Evolutionary conservation across 2,113 vertebrate genomes (phyloP).

Genomic region (Thalassarche chlororhynchos): DNA sequence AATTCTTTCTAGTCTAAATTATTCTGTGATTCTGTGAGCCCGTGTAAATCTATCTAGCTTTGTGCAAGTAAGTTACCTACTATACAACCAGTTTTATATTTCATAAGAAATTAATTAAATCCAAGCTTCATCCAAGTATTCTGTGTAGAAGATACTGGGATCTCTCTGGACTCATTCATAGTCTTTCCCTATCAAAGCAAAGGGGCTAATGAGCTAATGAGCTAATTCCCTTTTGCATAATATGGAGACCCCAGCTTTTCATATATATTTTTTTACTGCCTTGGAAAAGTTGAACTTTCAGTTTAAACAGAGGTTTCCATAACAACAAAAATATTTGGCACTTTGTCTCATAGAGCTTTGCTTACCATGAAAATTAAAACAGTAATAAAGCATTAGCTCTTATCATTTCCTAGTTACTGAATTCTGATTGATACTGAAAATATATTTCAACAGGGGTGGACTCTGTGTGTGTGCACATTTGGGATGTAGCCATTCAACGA

Average conservation of each 20-base stretch:
- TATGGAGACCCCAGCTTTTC: not conserved
- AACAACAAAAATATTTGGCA: conserved; percentile 37
- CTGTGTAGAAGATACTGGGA: not conserved
- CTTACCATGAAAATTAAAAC: not conserved
- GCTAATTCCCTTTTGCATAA: not conserved
- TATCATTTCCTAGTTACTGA: not conserved
- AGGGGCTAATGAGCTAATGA: not conserved
- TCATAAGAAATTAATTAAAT: not conserved
- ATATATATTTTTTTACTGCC: not conserved
- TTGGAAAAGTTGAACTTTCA: conserved; percentile 7
- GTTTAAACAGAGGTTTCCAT: conserved; percentile 42
- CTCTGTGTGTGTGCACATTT: not conserved
- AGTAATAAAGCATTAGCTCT: not conserved
- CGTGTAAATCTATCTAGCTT: not conserved
- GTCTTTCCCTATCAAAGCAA: not conserved
- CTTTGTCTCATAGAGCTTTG: not conserved
- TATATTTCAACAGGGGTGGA: not conserved
- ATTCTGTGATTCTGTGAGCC: not conserved
- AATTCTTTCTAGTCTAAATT: not conserved
- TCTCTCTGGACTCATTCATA: not conserved
- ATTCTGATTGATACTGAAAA: not conserved
- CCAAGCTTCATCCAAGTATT: not conserved
- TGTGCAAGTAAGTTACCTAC: not conserved
- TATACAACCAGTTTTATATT: not conserved
- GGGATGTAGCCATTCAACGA: not conserved